Conservation (phyloP, 2,113 vertebrate genomes). For the Hipposideros armiger region DNA sequence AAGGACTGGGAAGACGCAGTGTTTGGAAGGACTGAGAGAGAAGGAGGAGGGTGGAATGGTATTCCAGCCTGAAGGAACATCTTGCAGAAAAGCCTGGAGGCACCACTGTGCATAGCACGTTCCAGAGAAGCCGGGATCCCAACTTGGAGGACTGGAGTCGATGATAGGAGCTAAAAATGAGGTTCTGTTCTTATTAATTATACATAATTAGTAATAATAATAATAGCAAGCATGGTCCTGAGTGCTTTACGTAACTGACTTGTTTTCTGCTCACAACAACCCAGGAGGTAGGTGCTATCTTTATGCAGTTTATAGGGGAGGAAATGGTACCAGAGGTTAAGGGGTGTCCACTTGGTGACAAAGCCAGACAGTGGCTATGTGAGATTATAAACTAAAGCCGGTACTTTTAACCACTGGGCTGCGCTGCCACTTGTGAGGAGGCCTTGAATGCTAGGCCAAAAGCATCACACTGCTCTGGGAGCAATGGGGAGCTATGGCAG, state of each 20-base stretch:
- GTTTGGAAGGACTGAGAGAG: neutral
- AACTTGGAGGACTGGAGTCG: neutral
- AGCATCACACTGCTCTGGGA: neutral
- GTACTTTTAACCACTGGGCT: neutral
- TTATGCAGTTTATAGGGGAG: neutral
- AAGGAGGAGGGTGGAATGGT: neutral
- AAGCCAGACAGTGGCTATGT: neutral
- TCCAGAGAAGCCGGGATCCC: neutral
- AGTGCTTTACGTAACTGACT: neutral
- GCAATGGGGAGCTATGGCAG: neutral
- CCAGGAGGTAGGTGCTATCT: neutral
- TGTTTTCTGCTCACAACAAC: neutral
- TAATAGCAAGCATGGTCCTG: neutral
- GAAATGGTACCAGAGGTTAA: neutral
- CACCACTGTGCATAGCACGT: rapidly evolving
- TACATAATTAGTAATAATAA: neutral
- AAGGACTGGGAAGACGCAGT: neutral
- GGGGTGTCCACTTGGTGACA: neutral
- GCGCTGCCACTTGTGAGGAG: neutral
- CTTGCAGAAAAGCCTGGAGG: neutral
- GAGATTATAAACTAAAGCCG: neutral
- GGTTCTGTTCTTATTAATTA: neutral
- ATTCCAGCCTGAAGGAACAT: neutral
- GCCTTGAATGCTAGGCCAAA: neutral
- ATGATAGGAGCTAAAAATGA: neutral